These are phyloP conservation scores for Melanotaenia nigrans DNA, from an alignment of 2,797 vertebrate genomes.

Conservation along the genomic window DNA sequence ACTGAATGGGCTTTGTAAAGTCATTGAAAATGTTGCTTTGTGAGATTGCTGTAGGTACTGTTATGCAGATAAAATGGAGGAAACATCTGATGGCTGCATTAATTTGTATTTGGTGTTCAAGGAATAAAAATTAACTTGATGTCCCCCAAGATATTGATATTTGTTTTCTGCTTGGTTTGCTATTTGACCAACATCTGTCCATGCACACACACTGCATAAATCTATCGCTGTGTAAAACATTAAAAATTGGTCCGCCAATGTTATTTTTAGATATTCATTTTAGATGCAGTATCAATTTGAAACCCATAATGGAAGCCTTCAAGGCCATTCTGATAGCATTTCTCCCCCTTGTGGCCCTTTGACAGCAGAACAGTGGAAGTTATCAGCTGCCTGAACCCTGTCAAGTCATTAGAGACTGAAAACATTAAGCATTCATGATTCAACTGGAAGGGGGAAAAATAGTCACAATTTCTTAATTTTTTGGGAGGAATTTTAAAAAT, in stretches of 20 bases:
- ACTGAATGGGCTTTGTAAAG: background rate
- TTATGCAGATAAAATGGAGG: background rate
- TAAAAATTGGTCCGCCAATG: background rate
- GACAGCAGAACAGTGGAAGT: background rate
- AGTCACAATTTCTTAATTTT: no score
- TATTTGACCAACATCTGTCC: background rate
- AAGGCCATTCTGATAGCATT: background rate
- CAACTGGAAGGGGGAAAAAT: no score
- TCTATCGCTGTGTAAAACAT: background rate
- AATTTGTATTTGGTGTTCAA: background rate
- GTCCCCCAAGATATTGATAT: background rate
- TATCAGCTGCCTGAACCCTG: background rate
- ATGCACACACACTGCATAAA: no score
- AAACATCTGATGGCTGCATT: background rate
- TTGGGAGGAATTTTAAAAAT: background rate
- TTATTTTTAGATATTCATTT: background rate
- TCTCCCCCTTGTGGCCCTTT: constrained; percentile 42
- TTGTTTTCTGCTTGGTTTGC: background rate
- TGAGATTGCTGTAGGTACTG: background rate
- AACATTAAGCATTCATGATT: background rate
- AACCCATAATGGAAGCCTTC: background rate
- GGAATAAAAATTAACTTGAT: background rate
- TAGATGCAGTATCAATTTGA: background rate
- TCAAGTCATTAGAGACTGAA: background rate
- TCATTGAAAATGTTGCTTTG: background rate